Evolutionary conservation across 2,797 vertebrate genomes (phyloP), one percentile per base, ranked within the genome.

Genomic region (Neosilurus mollespiculum): DNA sequence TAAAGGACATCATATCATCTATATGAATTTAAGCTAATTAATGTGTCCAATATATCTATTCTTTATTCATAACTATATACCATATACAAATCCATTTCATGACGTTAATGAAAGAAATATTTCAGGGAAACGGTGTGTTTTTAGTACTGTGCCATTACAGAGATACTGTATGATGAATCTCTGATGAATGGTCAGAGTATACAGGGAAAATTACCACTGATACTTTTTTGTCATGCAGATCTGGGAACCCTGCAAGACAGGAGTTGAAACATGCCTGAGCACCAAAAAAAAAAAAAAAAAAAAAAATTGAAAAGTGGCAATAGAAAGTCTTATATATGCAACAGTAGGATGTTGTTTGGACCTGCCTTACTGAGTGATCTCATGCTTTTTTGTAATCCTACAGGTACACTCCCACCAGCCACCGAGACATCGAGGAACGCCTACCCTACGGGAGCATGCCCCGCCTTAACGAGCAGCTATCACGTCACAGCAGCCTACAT

Each of bases 361-460:
- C 91, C 83, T 20, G 91, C 65, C 26, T 4, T 64, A 18, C 37
- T 62, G 15, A 65, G 43, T 14, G 56, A 73, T 49, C 61, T 65
- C 70, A 53, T 61, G 9, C 2, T 54, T 51, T 2, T 2, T 30
- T 54, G 18, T 75, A 20, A 34, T 11, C 61, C 22, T 70, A n/a
- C 81, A 97, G 96, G 89, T 94, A 95, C 87, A 97, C 96, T 0
- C 94, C 96, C 65, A 95, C 95, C 90, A 96, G 95, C 88, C 95
- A 95, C 94, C 85, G 95, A 73, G 97, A 94, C 7, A 83, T 93
- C 4, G 96, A 97, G 81, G 95, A 96, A 14, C 92, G 95, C 80
- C 95, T 96, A 83, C 95, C 95, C 88, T 96, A 98, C 0, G 96
- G 97, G 90, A 98, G 97, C 92, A 94, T 95, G 93, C 95, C 96